Evolutionary conservation across 2,113 vertebrate genomes (phyloP).

Genomic region (Castor canadensis): DNA sequence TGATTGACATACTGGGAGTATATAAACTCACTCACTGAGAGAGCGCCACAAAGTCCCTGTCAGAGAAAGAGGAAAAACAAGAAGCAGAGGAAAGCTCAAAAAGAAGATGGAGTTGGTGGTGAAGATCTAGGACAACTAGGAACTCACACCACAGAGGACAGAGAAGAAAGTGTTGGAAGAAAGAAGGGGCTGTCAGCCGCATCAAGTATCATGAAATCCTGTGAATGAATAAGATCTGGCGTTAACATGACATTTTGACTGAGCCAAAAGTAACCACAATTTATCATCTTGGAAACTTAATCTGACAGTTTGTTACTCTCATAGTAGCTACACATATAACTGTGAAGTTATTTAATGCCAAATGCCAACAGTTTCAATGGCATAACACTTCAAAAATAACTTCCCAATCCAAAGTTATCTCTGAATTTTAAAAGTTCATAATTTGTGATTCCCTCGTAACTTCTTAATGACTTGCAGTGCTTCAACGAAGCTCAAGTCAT

Average conservation of each 20-base stretch:
- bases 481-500: neutral
- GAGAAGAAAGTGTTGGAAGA: neutral
- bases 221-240: slow-evolving; percentile 9
- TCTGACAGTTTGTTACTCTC: slow-evolving; percentile 55
- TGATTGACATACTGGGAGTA: neutral
- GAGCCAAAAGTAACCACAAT: slow-evolving; percentile 45
- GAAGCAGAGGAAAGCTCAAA: neutral
- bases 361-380: slow-evolving; percentile 40
- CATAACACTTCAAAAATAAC: slow-evolving; percentile 31
- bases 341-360: slow-evolving; percentile 54
- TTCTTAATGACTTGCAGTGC: neutral
- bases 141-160: neutral
- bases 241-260: slow-evolving; percentile 43
- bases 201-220: neutral
- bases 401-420: slow-evolving; percentile 39
- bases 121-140: neutral
- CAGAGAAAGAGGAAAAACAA: neutral
- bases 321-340: slow-evolving; percentile 38
- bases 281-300: slow-evolving; percentile 42
- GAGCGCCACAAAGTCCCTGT: neutral
- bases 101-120: neutral
- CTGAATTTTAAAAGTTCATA: neutral
- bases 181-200: neutral
- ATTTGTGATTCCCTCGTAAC: neutral
- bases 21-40: neutral